Percentiles rank a stretch among this genome's conserved stretches.
These are phyloP conservation scores for Pachydiplax longipennis DNA, from an alignment of 2,888 invertebrate species.

Conservation along the genomic window DNA sequence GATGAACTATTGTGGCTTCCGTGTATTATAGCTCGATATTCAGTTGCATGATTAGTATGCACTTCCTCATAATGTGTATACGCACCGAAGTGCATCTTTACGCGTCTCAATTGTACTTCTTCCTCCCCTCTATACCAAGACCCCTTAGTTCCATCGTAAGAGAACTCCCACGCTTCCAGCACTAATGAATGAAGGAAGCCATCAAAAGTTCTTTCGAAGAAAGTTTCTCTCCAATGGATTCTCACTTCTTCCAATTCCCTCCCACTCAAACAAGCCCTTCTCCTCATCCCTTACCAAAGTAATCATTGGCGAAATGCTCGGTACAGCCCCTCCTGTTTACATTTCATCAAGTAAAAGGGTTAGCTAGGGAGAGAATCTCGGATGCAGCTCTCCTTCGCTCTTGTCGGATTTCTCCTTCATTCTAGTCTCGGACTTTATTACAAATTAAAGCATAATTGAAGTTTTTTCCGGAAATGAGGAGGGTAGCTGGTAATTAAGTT, in stretches of 20 bases:
- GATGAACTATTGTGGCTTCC: no score
- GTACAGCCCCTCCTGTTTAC: neutral
- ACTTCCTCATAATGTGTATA: no score
- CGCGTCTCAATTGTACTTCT: neutral
- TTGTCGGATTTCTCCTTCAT: neutral
- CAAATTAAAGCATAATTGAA: neutral
- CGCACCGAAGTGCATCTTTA: no score
- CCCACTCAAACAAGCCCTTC: neutral
- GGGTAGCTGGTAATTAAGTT: neutral
- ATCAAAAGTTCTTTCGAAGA: neutral
- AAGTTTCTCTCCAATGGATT: neutral
- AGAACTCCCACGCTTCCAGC: neutral
- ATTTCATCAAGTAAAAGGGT: conserved; percentile 4
- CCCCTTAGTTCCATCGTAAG: neutral
- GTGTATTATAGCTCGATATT: no score
- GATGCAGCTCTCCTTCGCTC: neutral
- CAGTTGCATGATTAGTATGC: no score
- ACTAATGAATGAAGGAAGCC: neutral
- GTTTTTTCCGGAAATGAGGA: neutral
- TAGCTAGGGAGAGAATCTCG: neutral
- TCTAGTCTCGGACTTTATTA: neutral
- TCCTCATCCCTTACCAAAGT: neutral
- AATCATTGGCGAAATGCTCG: neutral
- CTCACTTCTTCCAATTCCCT: neutral
- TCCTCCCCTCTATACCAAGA: neutral